Conservation (phyloP, 1,140 invertebrate species). For the Trachelipus rathkii region DNA sequence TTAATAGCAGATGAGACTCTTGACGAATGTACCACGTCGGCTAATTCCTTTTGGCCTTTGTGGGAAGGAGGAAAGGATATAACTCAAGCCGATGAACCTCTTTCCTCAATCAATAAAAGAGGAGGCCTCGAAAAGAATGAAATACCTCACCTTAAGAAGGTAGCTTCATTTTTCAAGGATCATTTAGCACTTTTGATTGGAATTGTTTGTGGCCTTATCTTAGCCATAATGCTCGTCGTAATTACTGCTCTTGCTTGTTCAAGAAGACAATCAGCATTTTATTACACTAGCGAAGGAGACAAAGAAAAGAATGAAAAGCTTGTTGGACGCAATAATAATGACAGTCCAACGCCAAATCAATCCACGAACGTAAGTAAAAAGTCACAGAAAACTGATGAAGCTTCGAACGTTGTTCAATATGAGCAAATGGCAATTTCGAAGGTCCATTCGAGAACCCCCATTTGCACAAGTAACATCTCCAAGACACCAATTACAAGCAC, state of each 20-base stretch:
- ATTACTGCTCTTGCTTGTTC: slow-evolving; percentile 51
- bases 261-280: slow-evolving; percentile 62
- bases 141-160: not conserved
- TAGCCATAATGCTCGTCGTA: slow-evolving; percentile 49
- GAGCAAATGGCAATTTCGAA: slow-evolving; percentile 24
- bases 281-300: slow-evolving; percentile 69
- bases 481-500: slow-evolving; percentile 19
- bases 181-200: slow-evolving; percentile 40
- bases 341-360: slow-evolving; percentile 28
- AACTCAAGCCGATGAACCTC: not conserved
- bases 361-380: slow-evolving; percentile 17
- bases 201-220: slow-evolving; percentile 39
- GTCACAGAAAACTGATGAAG: not conserved
- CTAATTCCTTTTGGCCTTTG: slow-evolving; percentile 27
- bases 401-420: slow-evolving; percentile 16
- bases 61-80: slow-evolving; percentile 28
- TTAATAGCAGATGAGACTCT: slow-evolving; percentile 28
- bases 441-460: slow-evolving; percentile 19
- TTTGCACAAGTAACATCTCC: slow-evolving; percentile 4
- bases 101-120: slow-evolving; percentile 7
- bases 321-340: slow-evolving; percentile 43
- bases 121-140: slow-evolving; percentile 5
- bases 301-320: slow-evolving; percentile 46
- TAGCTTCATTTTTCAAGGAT: slow-evolving; percentile 35
- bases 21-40: slow-evolving; percentile 25